Conservation (phyloP, 2,113 vertebrate species). For the Gila orcuttii region DNA sequence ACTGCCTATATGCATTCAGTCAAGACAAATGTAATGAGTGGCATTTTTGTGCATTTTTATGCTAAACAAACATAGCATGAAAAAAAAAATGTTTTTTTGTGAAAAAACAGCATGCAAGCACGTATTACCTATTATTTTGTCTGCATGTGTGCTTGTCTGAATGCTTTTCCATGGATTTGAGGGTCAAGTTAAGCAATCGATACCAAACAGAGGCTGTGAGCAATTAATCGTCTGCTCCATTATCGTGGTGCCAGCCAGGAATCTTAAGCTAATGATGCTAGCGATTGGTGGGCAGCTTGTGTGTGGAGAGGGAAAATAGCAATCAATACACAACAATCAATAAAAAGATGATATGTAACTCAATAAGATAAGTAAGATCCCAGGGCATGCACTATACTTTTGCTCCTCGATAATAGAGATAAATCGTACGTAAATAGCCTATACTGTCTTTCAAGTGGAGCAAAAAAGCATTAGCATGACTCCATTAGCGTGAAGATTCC, state of each 20-base stretch:
- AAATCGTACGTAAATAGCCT: neutral
- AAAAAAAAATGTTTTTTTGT: neutral
- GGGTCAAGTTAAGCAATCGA: conserved; percentile 20
- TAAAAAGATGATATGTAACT: conserved; percentile 29
- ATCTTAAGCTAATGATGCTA: conserved; percentile 42
- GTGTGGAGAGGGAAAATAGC: conserved; percentile 24
- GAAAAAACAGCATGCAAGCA: neutral
- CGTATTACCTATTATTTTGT: neutral
- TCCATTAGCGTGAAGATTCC: conserved; percentile 10
- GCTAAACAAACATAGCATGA: neutral
- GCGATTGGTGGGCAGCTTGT: neutral
- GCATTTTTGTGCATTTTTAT: neutral
- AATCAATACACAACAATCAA: conserved; percentile 10
- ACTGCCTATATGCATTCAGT: neutral
- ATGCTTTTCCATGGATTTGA: conserved; percentile 7
- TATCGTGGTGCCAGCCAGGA: conserved; percentile 36
- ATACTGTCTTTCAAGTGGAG: neutral
- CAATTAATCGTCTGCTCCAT: conserved; percentile 52
- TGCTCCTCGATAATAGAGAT: neutral
- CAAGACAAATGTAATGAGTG: neutral
- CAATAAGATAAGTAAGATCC: neutral
- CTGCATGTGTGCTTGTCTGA: neutral
- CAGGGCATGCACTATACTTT: neutral
- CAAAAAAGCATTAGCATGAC: neutral
- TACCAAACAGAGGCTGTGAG: conserved; percentile 33